Evolutionary conservation across 2,888 invertebrate species (phyloP).

Genomic region (Encarsia formosa): DNA sequence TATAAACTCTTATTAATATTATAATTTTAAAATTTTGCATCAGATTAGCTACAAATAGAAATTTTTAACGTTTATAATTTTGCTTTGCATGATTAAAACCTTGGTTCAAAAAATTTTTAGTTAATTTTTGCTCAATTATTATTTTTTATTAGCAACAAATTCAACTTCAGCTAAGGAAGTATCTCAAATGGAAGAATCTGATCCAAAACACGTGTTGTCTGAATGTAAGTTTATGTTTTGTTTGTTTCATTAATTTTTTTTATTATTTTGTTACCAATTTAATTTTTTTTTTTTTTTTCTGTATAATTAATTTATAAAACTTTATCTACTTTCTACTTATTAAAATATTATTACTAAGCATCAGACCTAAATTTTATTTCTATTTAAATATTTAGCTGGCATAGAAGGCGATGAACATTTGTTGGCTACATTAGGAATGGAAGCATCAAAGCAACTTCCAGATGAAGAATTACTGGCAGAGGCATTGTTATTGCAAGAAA

Average conservation of each 20-base stretch:
- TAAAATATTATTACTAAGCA: not conserved
- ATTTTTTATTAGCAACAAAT: constrained; percentile 34
- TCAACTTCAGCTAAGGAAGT: constrained; percentile 30
- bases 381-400: constrained; percentile 35
- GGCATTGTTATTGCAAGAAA: constrained; percentile 46
- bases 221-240: constrained; percentile 35
- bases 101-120: constrained; percentile 15
- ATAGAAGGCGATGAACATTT: constrained; percentile 48
- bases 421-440: constrained; percentile 47
- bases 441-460: constrained; percentile 41
- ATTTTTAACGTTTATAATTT: constrained; percentile 5
- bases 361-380: not conserved
- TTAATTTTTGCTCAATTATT: constrained; percentile 19
- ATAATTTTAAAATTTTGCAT: too few species aligned
- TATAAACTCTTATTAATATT: too few species aligned
- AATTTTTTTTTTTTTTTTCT: constrained; percentile 8
- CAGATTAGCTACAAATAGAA: too few species aligned
- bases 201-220: constrained; percentile 35
- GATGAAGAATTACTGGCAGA: constrained; percentile 45
- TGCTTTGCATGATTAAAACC: not conserved
- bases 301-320: not conserved
- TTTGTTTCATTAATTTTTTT: too few species aligned
- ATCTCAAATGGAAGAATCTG: constrained; percentile 30
- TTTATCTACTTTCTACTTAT: too few species aligned
- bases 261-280: too few species aligned